Percentiles rank a stretch among this genome's conserved stretches.
These are phyloP conservation scores for Alviniconcha marisindica DNA, from an alignment of 1,140 invertebrate species.

Conservation along the genomic window DNA sequence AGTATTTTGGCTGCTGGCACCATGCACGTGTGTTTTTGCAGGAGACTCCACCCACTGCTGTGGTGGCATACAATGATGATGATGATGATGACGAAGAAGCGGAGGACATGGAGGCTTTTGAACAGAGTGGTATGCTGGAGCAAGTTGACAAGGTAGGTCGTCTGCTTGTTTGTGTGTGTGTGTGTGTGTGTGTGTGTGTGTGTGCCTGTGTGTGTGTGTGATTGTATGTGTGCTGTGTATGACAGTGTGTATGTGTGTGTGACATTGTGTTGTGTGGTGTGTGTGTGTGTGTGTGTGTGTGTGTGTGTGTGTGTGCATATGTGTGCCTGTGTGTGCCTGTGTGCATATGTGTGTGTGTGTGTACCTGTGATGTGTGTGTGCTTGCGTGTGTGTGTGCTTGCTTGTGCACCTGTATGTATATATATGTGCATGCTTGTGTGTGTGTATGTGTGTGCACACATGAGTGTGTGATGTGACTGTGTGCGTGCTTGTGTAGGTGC, in stretches of 20 bases:
- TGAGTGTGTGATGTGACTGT: too few species aligned
- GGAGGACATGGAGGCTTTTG: slow-evolving; percentile 98
- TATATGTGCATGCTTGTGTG: neutral
- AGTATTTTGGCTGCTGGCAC: too few species aligned
- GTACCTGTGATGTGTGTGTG: neutral
- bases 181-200: neutral
- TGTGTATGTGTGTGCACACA: neutral
- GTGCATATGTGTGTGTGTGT: neutral
- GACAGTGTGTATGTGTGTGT: neutral
- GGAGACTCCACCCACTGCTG: slow-evolving; percentile 14
- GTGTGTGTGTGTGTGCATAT: neutral
- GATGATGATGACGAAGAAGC: slow-evolving; percentile 96
- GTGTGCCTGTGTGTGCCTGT: too few species aligned
- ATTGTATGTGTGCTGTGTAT: neutral
- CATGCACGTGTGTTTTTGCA: neutral
- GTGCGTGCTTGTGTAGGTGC: too few species aligned
- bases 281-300: too few species aligned
- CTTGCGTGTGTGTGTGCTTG: neutral
- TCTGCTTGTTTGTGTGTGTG: neutral
- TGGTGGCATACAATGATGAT: slow-evolving; percentile 78
- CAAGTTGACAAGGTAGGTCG: slow-evolving; percentile 93
- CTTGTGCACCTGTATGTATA: neutral
- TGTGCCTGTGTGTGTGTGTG: neutral
- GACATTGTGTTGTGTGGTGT: too few species aligned
- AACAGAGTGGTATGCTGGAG: slow-evolving; percentile 91